These are phyloP conservation scores for Chalcis sispes DNA, from an alignment of 2,888 invertebrate species.

Conservation along the genomic window DNA sequence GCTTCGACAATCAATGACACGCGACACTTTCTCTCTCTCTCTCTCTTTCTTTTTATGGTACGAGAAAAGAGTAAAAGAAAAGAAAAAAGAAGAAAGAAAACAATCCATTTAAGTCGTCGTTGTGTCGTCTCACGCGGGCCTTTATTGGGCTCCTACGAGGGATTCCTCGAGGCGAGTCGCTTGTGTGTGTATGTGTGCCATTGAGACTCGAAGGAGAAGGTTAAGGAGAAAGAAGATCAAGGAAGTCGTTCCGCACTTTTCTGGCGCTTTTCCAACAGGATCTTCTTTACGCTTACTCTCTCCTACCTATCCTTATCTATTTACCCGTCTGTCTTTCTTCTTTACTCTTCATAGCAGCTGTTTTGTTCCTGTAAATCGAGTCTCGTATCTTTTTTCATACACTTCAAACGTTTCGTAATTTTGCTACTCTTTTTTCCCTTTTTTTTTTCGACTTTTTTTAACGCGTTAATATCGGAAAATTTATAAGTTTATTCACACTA, in stretches of 20 bases:
- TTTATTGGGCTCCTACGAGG: conserved; percentile 52
- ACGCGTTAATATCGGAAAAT: no score
- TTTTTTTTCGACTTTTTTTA: neutral
- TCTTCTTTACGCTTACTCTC: no score
- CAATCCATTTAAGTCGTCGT: no score
- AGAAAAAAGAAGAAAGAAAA: neutral
- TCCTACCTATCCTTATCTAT: conserved; percentile 13
- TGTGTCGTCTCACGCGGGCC: conserved; percentile 53
- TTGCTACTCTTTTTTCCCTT: no score
- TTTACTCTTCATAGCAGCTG: no score
- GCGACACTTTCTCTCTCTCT: neutral
- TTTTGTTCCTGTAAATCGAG: no score
- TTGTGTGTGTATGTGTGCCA: conserved; percentile 49
- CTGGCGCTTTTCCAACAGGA: conserved; percentile 59
- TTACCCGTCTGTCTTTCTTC: no score
- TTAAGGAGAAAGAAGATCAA: conserved; percentile 55
- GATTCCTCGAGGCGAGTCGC: conserved; percentile 50
- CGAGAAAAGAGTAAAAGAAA: neutral
- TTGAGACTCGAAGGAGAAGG: conserved; percentile 55
- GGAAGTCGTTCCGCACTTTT: conserved; percentile 52
- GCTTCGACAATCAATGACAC: conserved; percentile 16
- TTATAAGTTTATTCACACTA: no score
- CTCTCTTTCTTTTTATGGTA: neutral
- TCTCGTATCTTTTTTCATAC: neutral
- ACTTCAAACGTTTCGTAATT: no score